phyloP scores from a whole-genome alignment of 2,797 vertebrate species.

The Cirrhinus molitorella region DNA sequence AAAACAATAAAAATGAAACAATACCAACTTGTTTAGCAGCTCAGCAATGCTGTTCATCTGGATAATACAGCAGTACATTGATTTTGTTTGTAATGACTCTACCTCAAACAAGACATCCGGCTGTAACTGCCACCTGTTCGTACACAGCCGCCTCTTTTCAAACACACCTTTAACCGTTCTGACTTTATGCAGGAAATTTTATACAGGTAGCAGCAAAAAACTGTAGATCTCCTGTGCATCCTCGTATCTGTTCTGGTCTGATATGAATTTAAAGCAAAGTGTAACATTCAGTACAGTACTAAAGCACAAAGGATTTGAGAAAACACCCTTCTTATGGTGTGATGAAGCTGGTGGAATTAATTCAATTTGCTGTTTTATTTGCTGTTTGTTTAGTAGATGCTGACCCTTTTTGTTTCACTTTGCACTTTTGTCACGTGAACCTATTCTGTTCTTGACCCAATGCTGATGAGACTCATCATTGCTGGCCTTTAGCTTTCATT shows the following conservation, averaged over 20 bases:
- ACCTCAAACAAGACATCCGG: slow-evolving; percentile 37
- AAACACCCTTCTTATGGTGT: background rate
- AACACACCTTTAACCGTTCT: slow-evolving; percentile 13
- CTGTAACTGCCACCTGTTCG: slow-evolving; percentile 27
- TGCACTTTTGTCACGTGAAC: background rate
- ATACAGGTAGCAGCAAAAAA: slow-evolving; percentile 19
- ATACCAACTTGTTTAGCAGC: slow-evolving; percentile 1
- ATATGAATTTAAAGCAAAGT: background rate
- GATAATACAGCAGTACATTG: background rate
- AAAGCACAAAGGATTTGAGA: background rate
- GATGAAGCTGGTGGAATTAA: background rate
- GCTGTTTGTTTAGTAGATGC: slow-evolving; percentile 13
- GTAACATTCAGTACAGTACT: slow-evolving; percentile 1
- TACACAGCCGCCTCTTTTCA: slow-evolving; percentile 19
- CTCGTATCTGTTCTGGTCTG: background rate
- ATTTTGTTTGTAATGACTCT: slow-evolving; percentile 37
- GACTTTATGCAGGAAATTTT: slow-evolving; percentile 16
- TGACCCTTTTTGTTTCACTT: background rate
- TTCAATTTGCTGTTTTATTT: slow-evolving; percentile 29
- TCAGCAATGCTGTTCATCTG: background rate
- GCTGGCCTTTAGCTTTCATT: slow-evolving; percentile 9
- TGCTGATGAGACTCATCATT: background rate
- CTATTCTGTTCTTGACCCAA: background rate
- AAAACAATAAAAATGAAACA: background rate
- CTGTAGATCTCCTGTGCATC: slow-evolving; percentile 1